Conservation (phyloP, 2,113 vertebrate genomes). For the Dunckerocampus dactyliophorus region DNA sequence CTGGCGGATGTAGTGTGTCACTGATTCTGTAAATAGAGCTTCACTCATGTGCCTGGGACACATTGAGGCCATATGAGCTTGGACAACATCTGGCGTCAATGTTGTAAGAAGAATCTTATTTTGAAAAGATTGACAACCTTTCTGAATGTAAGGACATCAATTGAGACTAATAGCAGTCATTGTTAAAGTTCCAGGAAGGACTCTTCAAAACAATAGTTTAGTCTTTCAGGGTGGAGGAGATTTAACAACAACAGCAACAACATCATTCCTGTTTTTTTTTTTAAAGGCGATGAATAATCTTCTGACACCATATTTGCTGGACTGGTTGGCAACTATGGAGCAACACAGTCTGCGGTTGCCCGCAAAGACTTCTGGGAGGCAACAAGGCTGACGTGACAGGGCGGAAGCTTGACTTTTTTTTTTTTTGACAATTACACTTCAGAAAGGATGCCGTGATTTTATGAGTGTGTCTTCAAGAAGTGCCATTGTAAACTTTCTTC, state of each 20-base stretch:
- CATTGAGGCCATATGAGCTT: slow-evolving; percentile 60
- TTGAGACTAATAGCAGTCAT: slow-evolving; percentile 44
- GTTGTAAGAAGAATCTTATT: slow-evolving; percentile 30
- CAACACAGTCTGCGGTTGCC: slow-evolving; percentile 76
- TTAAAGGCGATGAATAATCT: slow-evolving; percentile 67
- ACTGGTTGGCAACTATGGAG: slow-evolving; percentile 64
- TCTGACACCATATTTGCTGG: slow-evolving; percentile 75
- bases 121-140: slow-evolving; percentile 26
- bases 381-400: slow-evolving; percentile 58
- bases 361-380: slow-evolving; percentile 70
- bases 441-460: not conserved
- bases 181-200: slow-evolving; percentile 50
- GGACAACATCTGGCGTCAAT: slow-evolving; percentile 40
- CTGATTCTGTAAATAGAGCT: slow-evolving; percentile 75
- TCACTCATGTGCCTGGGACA: slow-evolving; percentile 63
- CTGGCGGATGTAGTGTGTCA: slow-evolving; percentile 50
- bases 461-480: not conserved
- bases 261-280: slow-evolving; percentile 63
- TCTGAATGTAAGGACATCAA: slow-evolving; percentile 4
- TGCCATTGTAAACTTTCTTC: too few relatives aligned
- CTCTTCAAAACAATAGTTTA: slow-evolving; percentile 69
- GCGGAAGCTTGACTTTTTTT: slow-evolving; percentile 20
- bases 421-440: slow-evolving; percentile 51
- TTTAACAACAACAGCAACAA: slow-evolving; percentile 30
- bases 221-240: slow-evolving; percentile 48